A percentile compares a stretch with the other conserved stretches of the same genome.
Conservation (phyloP, 2,888 invertebrate genomes). For the Pandemis corylana region DNA sequence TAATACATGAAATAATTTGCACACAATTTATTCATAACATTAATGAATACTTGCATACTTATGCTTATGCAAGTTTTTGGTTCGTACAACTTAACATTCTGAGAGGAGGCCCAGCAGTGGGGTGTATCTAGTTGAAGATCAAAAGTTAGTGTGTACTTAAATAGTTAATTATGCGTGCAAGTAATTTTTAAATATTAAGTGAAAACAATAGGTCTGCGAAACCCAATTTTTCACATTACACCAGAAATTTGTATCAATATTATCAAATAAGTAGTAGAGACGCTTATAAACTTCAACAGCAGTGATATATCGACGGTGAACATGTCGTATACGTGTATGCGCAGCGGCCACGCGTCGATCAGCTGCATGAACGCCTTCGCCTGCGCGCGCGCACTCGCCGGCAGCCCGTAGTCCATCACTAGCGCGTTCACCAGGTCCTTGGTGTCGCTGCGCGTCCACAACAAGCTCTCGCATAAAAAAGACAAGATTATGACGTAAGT, state of each 20-base stretch:
- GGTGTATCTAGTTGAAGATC: too few relatives aligned
- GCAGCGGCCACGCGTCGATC: slow-evolving; percentile 40
- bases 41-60: too few relatives aligned
- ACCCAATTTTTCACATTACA: neutral
- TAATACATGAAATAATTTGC: too few relatives aligned
- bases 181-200: too few relatives aligned
- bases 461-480: neutral
- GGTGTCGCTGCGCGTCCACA: neutral
- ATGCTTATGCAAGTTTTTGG: too few relatives aligned
- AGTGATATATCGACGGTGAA: slow-evolving; percentile 40
- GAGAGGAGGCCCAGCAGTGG: too few relatives aligned
- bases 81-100: too few relatives aligned
- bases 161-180: too few relatives aligned
- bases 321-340: slow-evolving; percentile 41
- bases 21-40: too few relatives aligned
- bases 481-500: neutral
- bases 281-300: slow-evolving; percentile 43
- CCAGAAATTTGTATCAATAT: neutral
- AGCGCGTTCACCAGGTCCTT: slow-evolving; percentile 29
- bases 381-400: slow-evolving; percentile 28
- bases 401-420: slow-evolving; percentile 41
- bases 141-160: too few relatives aligned
- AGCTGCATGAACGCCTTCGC: slow-evolving; percentile 43
- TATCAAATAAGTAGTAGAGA: slow-evolving; percentile 24
- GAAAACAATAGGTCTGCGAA: too few relatives aligned